A percentile compares a stretch with the other conserved stretches of the same genome.
phyloP scores from a whole-genome alignment of 2,797 vertebrate species.

The Squalus acanthias region DNA sequence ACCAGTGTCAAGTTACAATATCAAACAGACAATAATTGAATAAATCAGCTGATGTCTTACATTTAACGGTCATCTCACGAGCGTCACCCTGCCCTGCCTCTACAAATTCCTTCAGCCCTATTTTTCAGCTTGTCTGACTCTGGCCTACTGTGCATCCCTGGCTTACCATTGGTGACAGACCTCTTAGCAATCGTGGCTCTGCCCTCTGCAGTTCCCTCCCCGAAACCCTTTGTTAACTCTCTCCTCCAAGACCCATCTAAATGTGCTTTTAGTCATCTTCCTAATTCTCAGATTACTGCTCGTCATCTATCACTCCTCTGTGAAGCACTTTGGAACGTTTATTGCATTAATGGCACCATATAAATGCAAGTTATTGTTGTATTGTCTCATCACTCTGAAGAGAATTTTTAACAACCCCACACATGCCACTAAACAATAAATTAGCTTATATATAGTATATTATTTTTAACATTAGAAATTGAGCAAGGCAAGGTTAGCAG shows the following conservation, averaged over 20 bases:
- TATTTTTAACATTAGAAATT: not conserved
- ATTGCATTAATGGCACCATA: not conserved
- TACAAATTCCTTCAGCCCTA: not conserved
- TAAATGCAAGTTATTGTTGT: not conserved
- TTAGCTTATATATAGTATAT: not conserved
- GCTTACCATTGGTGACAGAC: not conserved
- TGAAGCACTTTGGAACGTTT: not conserved
- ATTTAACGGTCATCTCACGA: not conserved
- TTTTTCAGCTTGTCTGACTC: not conserved
- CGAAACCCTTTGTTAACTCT: not conserved
- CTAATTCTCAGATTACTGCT: not conserved
- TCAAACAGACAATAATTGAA: not conserved
- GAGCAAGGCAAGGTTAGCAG: not conserved
- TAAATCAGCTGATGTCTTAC: not conserved
- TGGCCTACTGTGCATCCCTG: not conserved
- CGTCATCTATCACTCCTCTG: not conserved
- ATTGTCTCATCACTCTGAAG: not conserved
- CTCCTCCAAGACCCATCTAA: not conserved
- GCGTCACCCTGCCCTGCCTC: not conserved
- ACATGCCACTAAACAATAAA: not conserved
- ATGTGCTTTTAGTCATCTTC: not conserved
- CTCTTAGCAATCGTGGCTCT: not conserved
- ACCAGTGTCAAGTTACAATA: not conserved
- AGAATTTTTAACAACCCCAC: not conserved
- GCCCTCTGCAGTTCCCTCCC: not conserved